Evolutionary conservation across 2,888 invertebrate genomes (phyloP), one percentile per base, ranked within the genome.

Genomic region (Phortica magna): DNA sequence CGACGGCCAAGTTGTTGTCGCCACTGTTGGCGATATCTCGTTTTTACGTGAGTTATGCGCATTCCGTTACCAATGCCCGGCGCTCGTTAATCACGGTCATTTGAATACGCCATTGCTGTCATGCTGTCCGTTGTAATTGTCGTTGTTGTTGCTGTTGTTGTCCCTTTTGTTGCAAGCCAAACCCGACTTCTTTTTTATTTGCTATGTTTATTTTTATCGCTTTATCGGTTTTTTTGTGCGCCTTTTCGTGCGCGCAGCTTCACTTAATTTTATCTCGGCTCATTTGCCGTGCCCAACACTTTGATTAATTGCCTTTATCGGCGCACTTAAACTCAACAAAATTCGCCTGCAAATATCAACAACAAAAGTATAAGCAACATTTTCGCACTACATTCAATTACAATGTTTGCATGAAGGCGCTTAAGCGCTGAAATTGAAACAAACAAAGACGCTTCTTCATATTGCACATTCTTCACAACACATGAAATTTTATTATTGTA

Each of bases 71-170:
- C 88, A 87, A 81, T 81, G 88, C 85, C 85, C 79, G 71, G 79
- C 84, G 85, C 82, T 83, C 89, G 89, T 86, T 86, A 86, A 86
- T 86, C 85, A 86, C 83, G 53, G 78, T 85, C 85, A 86, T 86
- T 89, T 88, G 87, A 83, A 88, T 82, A 68, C 39, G 73, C 75
- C 55, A 80, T 83, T 79, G 79, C n/a, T 61, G 75, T 75, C 77
- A 80, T 82, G 17, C 43, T 61, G 71, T 9, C 9, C 17, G 43
- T 39, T n/a, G 42, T 43, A 48, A 14, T 48, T 12, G 48, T 9
- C 0, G 31, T 31, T 31, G 31, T 31, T 31, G 31, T 31, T 4
- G 31, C 31, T 31, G 31, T 31, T 31, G 31, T 31, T 31, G 31
- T 31, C 31, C 3, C 5, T 31, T 2, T 31, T 31, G 31, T 59